Evolutionary conservation across 2,888 invertebrate genomes (phyloP).

Genomic region (Mythimna albipuncta): DNA sequence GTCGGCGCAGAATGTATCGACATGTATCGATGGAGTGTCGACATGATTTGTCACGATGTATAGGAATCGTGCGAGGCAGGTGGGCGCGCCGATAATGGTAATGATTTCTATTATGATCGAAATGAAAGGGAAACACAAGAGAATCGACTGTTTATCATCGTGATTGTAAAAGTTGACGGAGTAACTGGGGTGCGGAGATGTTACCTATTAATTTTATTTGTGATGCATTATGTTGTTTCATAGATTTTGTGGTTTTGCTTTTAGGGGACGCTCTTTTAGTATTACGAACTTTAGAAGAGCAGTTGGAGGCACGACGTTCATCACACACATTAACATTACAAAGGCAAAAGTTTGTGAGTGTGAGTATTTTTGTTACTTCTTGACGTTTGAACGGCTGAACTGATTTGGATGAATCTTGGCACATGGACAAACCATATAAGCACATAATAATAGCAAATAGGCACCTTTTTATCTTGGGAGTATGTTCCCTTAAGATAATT

Average conservation of each 20-base stretch:
- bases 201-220: constrained; percentile 2
- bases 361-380: no score
- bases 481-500: no score
- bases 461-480: no score
- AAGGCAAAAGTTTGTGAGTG: no score
- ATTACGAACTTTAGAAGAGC: no score
- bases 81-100: constrained; percentile 49
- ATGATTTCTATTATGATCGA: constrained; percentile 56
- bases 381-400: no score
- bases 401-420: no score
- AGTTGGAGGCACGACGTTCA: no score
- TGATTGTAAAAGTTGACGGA: constrained; percentile 31
- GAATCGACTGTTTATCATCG: constrained; percentile 25
- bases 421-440: no score
- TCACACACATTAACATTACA: no score
- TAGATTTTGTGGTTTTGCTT: neutral
- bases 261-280: neutral
- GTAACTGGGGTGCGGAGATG: neutral
- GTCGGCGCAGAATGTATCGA: constrained; percentile 41
- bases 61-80: constrained; percentile 40
- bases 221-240: neutral
- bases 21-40: constrained; percentile 43
- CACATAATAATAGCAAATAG: no score
- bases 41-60: constrained; percentile 42
- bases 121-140: constrained; percentile 52